A percentile compares a stretch with the other conserved stretches of the same genome.
phyloP scores from a whole-genome alignment of 2,113 vertebrate species.

The Percina caprodes region DNA sequence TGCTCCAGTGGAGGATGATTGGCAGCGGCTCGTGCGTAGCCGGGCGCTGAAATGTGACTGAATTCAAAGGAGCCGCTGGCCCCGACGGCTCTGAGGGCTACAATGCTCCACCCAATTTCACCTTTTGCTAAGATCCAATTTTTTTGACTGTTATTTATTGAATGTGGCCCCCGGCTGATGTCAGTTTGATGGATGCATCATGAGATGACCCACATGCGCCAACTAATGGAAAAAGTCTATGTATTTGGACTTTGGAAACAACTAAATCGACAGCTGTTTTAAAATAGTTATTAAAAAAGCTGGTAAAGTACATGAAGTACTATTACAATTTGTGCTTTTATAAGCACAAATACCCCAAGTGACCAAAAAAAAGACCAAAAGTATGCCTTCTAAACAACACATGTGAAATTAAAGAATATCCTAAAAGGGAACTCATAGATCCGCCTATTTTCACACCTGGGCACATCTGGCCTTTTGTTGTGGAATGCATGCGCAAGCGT shows the following conservation, averaged over 20 bases:
- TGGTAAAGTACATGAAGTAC: background rate
- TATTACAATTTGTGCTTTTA: background rate
- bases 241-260: background rate
- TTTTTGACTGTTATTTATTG: conserved; percentile 48
- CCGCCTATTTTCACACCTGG: background rate
- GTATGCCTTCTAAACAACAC: background rate
- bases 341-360: background rate
- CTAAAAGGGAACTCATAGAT: background rate
- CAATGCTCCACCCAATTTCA: conserved; percentile 61
- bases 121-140: conserved; percentile 57
- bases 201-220: background rate
- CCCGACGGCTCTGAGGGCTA: conserved; percentile 25
- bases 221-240: background rate
- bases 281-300: background rate
- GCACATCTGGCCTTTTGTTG: background rate
- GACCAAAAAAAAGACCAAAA: background rate
- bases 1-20: conserved; percentile 59
- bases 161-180: conserved; percentile 28
- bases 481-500: background rate
- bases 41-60: conserved; percentile 45
- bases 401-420: background rate
- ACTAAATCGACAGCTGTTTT: background rate
- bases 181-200: conserved; percentile 31
- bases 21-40: conserved; percentile 41
- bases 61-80: conserved; percentile 48